Evolutionary conservation across 1,140 invertebrate species (phyloP).

Genomic region (Lerema accius): DNA sequence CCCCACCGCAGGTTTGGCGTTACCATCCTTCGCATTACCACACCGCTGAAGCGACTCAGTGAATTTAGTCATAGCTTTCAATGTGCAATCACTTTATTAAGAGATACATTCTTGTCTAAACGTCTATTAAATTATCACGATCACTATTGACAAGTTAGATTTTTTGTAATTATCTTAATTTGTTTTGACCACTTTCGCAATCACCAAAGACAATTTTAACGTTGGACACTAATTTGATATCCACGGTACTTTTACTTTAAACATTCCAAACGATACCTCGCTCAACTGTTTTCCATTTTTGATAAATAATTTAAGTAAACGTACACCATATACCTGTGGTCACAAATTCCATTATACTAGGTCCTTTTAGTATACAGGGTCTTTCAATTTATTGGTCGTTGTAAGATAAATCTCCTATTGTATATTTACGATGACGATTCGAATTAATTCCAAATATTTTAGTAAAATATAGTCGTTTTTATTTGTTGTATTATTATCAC

Average conservation of each 20-base stretch:
- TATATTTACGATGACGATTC: constrained; percentile 50
- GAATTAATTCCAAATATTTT: constrained; percentile 63
- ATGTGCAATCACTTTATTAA: constrained; percentile 36
- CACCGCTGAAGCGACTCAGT: constrained; percentile 78
- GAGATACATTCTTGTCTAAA: constrained; percentile 23
- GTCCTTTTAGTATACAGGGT: constrained; percentile 65
- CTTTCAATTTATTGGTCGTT: constrained; percentile 52
- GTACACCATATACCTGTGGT: constrained; percentile 24
- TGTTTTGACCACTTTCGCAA: constrained; percentile 9
- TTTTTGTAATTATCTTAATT: neutral
- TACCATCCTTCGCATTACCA: constrained; percentile 76
- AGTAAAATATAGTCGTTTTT: constrained; percentile 61
- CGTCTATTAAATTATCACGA: neutral
- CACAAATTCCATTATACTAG: constrained; percentile 35
- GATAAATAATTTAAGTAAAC: constrained; percentile 19
- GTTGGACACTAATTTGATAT: constrained; percentile 34
- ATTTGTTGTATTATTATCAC: constrained; percentile 44
- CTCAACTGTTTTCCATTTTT: constrained; percentile 44
- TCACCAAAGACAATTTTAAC: constrained; percentile 20
- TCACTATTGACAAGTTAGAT: neutral
- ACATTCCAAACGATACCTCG: constrained; percentile 53
- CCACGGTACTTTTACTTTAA: constrained; percentile 22
- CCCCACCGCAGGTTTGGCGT: constrained; percentile 77
- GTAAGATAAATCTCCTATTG: constrained; percentile 52
- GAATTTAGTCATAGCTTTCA: constrained; percentile 50